Conservation (phyloP, 2,888 invertebrate genomes). For the Lasioglossum malachurum region DNA sequence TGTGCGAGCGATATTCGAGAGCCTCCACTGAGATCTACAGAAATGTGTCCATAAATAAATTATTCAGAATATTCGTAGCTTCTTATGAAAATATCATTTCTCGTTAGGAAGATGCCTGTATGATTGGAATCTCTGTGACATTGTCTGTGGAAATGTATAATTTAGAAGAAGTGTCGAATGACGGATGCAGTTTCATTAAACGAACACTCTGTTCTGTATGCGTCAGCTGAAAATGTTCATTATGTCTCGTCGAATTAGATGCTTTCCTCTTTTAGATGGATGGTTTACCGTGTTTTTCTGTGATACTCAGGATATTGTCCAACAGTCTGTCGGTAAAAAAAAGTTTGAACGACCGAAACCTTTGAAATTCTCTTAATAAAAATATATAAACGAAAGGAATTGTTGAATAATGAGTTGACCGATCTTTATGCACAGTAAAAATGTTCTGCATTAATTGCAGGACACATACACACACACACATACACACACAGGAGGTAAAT, state of each 20-base stretch:
- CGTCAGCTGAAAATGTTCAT: not conserved
- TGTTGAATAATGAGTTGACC: not conserved
- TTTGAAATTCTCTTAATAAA: not conserved
- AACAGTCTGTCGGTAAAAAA: not conserved
- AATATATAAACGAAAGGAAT: not conserved
- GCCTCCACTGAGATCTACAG: not conserved
- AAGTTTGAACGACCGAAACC: no score
- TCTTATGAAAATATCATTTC: not conserved
- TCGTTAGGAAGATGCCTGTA: no score
- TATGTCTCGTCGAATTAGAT: not conserved
- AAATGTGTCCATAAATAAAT: not conserved
- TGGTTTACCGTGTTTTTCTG: not conserved
- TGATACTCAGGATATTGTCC: not conserved
- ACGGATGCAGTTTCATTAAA: not conserved
- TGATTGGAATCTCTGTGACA: not conserved
- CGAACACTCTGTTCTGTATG: no score
- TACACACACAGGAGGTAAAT: no score
- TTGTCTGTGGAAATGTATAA: not conserved
- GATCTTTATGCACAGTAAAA: no score
- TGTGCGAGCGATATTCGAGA: not conserved
- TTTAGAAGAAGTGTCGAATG: not conserved
- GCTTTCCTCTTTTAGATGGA: not conserved
- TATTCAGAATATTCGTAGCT: not conserved
- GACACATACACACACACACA: no score
- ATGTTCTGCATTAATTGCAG: no score